Evolutionary conservation across 2,797 vertebrate genomes (phyloP), one percentile per base, ranked within the genome.

Genomic region (Silurus lanzhouensis): DNA sequence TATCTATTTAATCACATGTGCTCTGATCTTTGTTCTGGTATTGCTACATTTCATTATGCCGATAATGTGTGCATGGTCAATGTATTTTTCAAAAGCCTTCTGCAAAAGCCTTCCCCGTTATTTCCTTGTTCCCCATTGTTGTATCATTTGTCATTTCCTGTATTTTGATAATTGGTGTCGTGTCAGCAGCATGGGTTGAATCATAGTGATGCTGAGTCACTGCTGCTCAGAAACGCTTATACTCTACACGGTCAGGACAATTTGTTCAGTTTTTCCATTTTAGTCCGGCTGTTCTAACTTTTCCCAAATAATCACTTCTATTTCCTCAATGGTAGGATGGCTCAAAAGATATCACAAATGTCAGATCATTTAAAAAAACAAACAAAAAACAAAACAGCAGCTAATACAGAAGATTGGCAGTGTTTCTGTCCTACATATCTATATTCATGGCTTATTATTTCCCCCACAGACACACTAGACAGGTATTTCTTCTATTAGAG

Each of bases 191-290:
- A 75, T 10, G 61, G 22, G 6, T 84, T 83, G 46, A 64, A 68
- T 83, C 72, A 77, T 19, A 27, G 58, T 55, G n/a, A 8, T 72
- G 68, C 78, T 84, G 85, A 82, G 72, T 88, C 85, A 84, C 38
- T 64, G 72, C 52, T 46, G 25, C 61, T 83, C 48, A 38, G 70
- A 20, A 20, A 5, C 38, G 15, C 44, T 25, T 81, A 52, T 61
- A 31, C 71, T 64, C 31, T 68, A 25, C n/a, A 25, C 60, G 31
- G 44, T 44, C 52, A 31, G 52, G 46, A 80, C 57, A 55, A 27
- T 77, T 48, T 82, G 61, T 85, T 17, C 61, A 46, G 71, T 52
- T 80, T 72, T 31, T n/a, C 57, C 2, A 10, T 15, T 25, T 38
- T 48, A 25, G 31, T 25, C 15, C 27, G 20, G 12, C 2, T 25